Evolutionary conservation across 2,888 invertebrate species (phyloP).

Genomic region (Zaprionus bogoriensis): DNA sequence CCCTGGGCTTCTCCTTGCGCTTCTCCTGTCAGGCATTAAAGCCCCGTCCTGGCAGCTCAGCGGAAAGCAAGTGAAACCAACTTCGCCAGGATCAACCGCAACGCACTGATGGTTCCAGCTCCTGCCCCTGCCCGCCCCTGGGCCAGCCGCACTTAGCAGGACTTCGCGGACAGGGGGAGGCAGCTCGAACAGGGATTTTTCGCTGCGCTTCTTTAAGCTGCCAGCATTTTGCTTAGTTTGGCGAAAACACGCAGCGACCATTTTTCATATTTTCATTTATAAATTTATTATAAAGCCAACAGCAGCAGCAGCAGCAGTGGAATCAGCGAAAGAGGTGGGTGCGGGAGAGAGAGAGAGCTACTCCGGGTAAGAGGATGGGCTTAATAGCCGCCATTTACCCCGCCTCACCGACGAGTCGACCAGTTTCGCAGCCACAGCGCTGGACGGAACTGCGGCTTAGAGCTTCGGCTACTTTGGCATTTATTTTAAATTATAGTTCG

Average conservation of each 20-base stretch:
- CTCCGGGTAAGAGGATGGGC: conserved; percentile 46
- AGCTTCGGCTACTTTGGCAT: conserved; percentile 73
- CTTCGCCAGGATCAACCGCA: conserved; percentile 35
- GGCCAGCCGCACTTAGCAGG: neutral
- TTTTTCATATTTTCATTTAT: conserved; percentile 79
- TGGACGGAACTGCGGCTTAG: conserved; percentile 59
- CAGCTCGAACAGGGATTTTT: conserved; percentile 19
- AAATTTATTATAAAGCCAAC: conserved; percentile 77
- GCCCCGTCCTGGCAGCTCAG: neutral
- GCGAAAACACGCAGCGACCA: conserved; percentile 77
- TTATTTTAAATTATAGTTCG: conserved; percentile 75
- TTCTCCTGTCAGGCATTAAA: conserved; percentile 1
- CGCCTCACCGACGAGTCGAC: neutral
- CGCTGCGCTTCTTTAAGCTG: conserved; percentile 38
- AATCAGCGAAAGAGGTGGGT: neutral
- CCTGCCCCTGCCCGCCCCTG: neutral
- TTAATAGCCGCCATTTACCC: conserved; percentile 58
- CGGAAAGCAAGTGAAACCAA: neutral
- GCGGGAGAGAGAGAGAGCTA: conserved; percentile 22
- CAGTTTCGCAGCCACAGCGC: too few species aligned
- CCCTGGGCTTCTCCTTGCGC: neutral
- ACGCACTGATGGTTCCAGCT: conserved; percentile 43
- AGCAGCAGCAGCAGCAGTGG: conserved; percentile 26
- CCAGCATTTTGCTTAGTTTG: conserved; percentile 66
- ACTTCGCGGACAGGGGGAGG: neutral